Percentiles rank a stretch among this genome's conserved stretches.
These are phyloP conservation scores for Caenorhabditis drosophilae DNA, from an alignment of 2,888 invertebrate species.

Conservation along the genomic window DNA sequence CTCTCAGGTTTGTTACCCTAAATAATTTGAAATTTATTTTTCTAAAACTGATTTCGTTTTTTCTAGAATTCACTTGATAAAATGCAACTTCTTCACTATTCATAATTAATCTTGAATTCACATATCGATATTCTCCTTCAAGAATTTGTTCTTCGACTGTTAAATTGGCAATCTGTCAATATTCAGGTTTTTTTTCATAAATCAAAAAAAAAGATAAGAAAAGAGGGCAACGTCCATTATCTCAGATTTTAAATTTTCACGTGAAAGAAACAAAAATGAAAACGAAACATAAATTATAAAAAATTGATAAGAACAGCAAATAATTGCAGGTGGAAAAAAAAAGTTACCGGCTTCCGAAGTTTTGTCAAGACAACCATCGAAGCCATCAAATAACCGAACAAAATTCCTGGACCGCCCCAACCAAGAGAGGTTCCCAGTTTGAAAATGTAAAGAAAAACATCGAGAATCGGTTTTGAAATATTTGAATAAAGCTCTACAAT, in stretches of 20 bases:
- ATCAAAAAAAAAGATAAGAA: too few species aligned
- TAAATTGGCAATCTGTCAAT: slow-evolving; percentile 75
- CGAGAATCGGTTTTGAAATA: slow-evolving; percentile 90
- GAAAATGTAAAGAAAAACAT: slow-evolving; percentile 91
- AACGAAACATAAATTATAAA: too few species aligned
- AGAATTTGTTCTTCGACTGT: slow-evolving; percentile 92
- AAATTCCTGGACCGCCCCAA: slow-evolving; percentile 83
- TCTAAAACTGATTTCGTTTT: neutral
- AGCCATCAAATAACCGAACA: slow-evolving; percentile 84
- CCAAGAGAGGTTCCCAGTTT: slow-evolving; percentile 85
- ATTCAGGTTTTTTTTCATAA: neutral
- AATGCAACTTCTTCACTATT: slow-evolving; percentile 90
- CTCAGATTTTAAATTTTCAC: too few species aligned
- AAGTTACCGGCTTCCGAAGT: slow-evolving; percentile 54
- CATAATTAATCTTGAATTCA: slow-evolving; percentile 92
- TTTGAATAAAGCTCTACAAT: slow-evolving; percentile 94
- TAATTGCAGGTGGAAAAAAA: too few species aligned
- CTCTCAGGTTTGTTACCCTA: slow-evolving; percentile 77
- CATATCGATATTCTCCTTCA: slow-evolving; percentile 96
- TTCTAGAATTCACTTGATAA: slow-evolving; percentile 71
- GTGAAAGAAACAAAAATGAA: too few species aligned
- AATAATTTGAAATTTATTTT: slow-evolving; percentile 2
- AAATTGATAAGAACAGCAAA: too few species aligned
- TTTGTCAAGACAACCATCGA: slow-evolving; percentile 84
- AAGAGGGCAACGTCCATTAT: too few species aligned